Base-by-base conservation (phyloP, 1,140 invertebrate species). In the Triops cancriformis region DNA sequence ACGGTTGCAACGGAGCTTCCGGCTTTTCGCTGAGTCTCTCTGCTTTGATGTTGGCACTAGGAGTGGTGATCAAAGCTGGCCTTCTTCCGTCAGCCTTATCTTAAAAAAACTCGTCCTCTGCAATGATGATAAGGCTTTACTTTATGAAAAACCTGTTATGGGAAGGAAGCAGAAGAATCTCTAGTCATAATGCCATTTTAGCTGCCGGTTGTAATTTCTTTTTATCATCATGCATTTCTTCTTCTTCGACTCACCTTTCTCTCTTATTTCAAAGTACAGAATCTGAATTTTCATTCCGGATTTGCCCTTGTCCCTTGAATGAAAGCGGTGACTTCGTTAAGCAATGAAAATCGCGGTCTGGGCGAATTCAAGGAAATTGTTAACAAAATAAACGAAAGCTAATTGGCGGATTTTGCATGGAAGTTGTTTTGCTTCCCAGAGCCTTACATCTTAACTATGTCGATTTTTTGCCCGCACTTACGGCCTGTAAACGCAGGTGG, bases 1-100 rank as follows among this genome's bases (percentile, higher is more conserved):
- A 78, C 26, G 77, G 77, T 10, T 78, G 77, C 81, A 83, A 79
- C 79, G 77, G 64, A 80, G 81, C 51, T 80, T 80, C 77, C 45
- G 81, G 74, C 82, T 64, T 64, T 64, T 64, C 51, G 3, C 18
- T 64, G 51, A 64, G 51, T 64, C 3, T 64, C 14, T 23, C 51
- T 64, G 51, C 51, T 64, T 64, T 64, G 51, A 64, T 64, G 23
- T 23, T 64, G 51, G 51, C 51, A 23, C 51, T 64, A 64, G 51
- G 51, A 64, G 51, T 4, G 51, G n/a, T 14, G 18, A 64, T 64
- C 51, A 64, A 64, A 64, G 51, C 51, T 64, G 51, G 51, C 51
- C 51, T 64, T 64, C 18, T 64, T 64, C 51, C 51, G 23, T 64
- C 51, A 64, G 51, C 51, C 51, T 64, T 64, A 64, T 64, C 23